Percentiles rank a stretch among this genome's conserved stretches.
Conservation (phyloP, 2,888 invertebrate species). For the Scaptomyza reducta region DNA sequence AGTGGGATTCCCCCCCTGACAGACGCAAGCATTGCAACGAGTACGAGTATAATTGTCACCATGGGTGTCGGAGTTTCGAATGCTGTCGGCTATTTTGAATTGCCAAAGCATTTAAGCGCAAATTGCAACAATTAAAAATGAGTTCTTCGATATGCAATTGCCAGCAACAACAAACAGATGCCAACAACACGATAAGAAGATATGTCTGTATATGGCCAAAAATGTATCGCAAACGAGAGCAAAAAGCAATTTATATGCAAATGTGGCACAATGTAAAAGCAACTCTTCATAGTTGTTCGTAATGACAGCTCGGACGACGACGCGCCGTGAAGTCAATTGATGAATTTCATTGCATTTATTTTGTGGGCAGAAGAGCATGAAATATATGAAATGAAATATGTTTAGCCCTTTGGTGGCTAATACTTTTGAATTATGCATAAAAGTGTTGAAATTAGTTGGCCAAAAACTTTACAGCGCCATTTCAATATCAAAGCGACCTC, state of each 20-base stretch:
- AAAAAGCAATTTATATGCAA: conserved; percentile 82
- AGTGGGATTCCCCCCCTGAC: conserved; percentile 18
- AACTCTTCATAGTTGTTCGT: too few relatives aligned
- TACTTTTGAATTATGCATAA: conserved; percentile 74
- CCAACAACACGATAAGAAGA: conserved; percentile 60
- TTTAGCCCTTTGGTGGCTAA: conserved; percentile 65
- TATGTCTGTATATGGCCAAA: conserved; percentile 10
- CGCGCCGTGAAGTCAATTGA: conserved; percentile 66
- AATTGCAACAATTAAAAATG: conserved; percentile 73
- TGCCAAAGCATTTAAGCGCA: conserved; percentile 72
- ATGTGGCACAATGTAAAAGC: conserved; percentile 50
- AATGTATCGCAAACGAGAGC: conserved; percentile 48
- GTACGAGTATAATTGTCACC: conserved; percentile 79
- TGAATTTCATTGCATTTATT: conserved; percentile 77
- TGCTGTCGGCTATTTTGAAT: conserved; percentile 53
- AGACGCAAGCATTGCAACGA: too few relatives aligned
- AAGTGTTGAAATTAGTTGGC: conserved; percentile 64
- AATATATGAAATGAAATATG: conserved; percentile 68
- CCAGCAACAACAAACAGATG: conserved; percentile 62
- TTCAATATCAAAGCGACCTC: conserved; percentile 77
- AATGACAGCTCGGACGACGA: conserved; percentile 34
- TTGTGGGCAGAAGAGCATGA: conserved; percentile 68
- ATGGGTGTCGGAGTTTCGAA: conserved; percentile 68
- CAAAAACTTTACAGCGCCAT: conserved; percentile 59
- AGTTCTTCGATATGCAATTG: conserved; percentile 49